phyloP scores from a whole-genome alignment of 2,113 vertebrate genomes.

The Corythaeola cristata region DNA sequence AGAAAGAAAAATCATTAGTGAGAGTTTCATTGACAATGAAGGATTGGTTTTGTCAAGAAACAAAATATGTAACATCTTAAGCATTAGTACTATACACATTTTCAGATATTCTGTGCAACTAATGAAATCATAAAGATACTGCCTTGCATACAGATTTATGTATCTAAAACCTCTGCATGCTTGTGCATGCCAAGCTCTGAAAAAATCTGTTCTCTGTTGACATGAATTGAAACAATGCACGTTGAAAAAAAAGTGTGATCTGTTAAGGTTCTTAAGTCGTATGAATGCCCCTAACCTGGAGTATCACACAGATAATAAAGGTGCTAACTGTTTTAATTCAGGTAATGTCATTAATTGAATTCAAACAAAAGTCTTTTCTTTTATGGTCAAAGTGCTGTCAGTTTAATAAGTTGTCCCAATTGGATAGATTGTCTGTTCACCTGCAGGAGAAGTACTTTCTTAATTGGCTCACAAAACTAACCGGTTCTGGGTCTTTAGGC shows the following conservation, averaged over 20 bases:
- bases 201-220: neutral
- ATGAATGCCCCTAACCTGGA: neutral
- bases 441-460: neutral
- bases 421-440: neutral
- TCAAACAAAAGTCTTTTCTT: neutral
- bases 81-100: too few relatives aligned
- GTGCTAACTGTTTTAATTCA: neutral
- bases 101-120: neutral
- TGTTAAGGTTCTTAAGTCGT: neutral
- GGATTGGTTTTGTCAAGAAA: neutral
- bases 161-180: neutral
- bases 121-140: neutral
- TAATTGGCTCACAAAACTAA: neutral
- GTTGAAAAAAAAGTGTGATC: neutral
- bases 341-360: neutral
- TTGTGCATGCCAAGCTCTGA: neutral
- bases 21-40: neutral
- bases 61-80: accelerated
- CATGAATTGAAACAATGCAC: neutral
- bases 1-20: neutral
- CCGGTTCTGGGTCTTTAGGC: neutral
- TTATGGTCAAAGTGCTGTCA: neutral
- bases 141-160: neutral
- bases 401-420: neutral
- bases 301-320: neutral